Evolutionary conservation across 2,113 vertebrate genomes (phyloP).

Genomic region (Chiloscyllium plagiosum): DNA sequence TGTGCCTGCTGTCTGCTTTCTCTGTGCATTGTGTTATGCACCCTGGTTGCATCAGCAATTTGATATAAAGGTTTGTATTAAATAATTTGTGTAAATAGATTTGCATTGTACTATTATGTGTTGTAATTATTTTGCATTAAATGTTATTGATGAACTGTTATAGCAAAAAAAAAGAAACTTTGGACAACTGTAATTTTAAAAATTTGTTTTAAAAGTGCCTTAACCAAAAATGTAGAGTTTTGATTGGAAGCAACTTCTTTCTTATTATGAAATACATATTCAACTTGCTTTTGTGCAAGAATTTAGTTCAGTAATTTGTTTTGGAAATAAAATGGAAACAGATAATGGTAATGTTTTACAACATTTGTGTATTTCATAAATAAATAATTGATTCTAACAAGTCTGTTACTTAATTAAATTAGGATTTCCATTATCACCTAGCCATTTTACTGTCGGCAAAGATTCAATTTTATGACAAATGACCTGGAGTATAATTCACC

Average conservation of each 20-base stretch:
- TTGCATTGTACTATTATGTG: conserved; percentile 34
- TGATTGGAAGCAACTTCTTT: neutral
- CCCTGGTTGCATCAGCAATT: conserved; percentile 48
- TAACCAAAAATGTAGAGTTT: neutral
- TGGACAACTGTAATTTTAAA: neutral
- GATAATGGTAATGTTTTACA: neutral
- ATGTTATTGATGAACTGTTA: neutral
- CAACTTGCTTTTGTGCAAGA: neutral
- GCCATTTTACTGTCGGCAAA: neutral
- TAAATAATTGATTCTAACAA: neutral
- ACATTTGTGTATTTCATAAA: conserved; percentile 13
- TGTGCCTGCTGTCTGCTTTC: conserved; percentile 79
- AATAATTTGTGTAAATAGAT: conserved; percentile 37
- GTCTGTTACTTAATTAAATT: neutral
- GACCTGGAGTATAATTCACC: conserved; percentile 15
- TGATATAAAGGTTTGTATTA: conserved; percentile 41
- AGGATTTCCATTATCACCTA: neutral
- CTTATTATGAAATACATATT: conserved; percentile 15
- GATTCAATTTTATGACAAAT: neutral
- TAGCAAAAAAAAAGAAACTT: neutral
- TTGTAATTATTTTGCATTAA: conserved; percentile 24
- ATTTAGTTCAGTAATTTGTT: neutral
- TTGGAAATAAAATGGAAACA: neutral
- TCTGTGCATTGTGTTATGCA: conserved; percentile 51
- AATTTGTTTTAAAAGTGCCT: neutral